phyloP scores from a whole-genome alignment of 2,797 vertebrate genomes.

The Hyperoplus lanceolatus region DNA sequence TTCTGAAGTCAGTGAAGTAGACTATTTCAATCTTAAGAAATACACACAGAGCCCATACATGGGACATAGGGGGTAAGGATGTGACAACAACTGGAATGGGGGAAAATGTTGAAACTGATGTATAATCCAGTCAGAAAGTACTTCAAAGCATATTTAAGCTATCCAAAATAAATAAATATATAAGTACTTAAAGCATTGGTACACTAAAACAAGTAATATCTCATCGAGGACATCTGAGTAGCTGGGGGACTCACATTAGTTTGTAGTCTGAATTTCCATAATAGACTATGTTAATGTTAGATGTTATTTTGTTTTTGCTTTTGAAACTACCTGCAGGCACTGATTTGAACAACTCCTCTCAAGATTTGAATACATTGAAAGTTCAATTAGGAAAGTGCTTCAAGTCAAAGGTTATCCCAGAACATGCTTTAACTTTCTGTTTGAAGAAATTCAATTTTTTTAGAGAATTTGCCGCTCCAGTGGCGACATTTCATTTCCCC shows the following conservation, averaged over 20 bases:
- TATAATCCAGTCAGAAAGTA: neutral
- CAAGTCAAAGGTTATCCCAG: slow-evolving; percentile 37
- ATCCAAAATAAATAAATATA: too few relatives aligned
- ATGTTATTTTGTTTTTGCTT: neutral
- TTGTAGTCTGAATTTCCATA: neutral
- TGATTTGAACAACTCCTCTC: neutral
- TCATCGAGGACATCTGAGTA: neutral
- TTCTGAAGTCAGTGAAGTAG: too few relatives aligned
- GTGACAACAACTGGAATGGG: neutral
- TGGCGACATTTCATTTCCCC: slow-evolving; percentile 51
- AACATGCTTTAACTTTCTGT: slow-evolving; percentile 17
- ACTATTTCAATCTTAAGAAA: too few relatives aligned
- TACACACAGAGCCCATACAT: neutral
- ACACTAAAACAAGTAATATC: neutral
- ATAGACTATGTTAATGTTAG: neutral
- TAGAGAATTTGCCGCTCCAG: slow-evolving; percentile 40
- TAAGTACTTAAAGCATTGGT: neutral
- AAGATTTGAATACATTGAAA: neutral
- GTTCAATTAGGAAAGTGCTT: slow-evolving; percentile 8
- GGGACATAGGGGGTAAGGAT: neutral
- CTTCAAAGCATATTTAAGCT: too few relatives aligned
- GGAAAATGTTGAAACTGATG: neutral
- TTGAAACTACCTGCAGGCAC: neutral
- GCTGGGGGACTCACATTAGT: neutral
- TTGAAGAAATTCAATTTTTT: slow-evolving; percentile 41